These are phyloP conservation scores for Xestoiulus laeticollis DNA, from an alignment of 2,888 invertebrate genomes.

Conservation along the genomic window DNA sequence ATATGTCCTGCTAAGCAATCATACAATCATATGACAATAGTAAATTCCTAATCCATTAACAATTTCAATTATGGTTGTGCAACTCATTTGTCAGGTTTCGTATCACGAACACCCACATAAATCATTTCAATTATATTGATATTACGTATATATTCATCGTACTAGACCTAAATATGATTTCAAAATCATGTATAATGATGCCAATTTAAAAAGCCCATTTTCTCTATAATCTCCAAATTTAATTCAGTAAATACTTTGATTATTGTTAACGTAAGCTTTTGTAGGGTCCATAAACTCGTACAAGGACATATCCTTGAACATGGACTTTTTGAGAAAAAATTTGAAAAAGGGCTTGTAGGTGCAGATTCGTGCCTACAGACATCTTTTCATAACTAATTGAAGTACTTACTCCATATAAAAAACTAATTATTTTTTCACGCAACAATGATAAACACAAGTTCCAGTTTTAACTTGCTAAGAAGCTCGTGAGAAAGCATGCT, in stretches of 20 bases:
- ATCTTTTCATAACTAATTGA: not conserved
- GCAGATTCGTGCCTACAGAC: not conserved
- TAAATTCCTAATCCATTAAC: not conserved
- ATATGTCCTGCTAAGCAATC: not conserved
- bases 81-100: not conserved
- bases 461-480: not conserved
- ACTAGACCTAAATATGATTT: not conserved
- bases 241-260: no score
- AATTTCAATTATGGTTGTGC: not conserved
- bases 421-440: not conserved
- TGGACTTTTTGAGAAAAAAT: not conserved
- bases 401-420: not conserved
- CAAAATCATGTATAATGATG: not conserved
- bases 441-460: not conserved
- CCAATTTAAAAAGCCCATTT: no score
- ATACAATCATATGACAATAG: not conserved
- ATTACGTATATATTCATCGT: not conserved
- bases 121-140: not conserved
- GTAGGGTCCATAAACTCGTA: not conserved
- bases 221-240: no score
- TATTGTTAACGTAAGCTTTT: no score
- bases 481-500: not conserved
- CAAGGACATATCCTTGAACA: conserved; percentile 28
- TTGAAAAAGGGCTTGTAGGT: not conserved
- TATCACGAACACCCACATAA: not conserved